Base-by-base conservation (phyloP, 1,140 invertebrate species). In the Melanaphis sacchari region DNA sequence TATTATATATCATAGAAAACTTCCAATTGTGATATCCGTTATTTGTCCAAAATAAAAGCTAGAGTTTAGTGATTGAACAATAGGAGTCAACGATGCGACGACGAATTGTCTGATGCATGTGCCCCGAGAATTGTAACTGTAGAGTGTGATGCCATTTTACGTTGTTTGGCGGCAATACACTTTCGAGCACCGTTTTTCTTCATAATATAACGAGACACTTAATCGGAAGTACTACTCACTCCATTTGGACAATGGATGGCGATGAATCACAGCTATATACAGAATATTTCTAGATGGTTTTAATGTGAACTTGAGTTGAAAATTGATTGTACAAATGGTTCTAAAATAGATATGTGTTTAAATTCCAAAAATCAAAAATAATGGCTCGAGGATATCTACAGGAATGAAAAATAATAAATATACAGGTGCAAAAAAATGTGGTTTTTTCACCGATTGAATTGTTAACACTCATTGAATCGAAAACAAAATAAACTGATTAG, bases 121-220 rank as follows among this genome's bases (percentile, higher is more conserved):
- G 40, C 82, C 82, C 22, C 40, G 24, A 84, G 82, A 84, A 82
- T 24, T 82, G 76, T 82, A 82, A 82, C 38, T 82, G 76, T 82
- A 82, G 76, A 38, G 22, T 82, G 76, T 38, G 76, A 38, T 82
- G 38, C 76, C 21, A 38, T 82, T 82, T 38, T 24, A 38, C 36
- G 76, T 81, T 38, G n/a, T 81, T 81, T 38, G 76, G 36, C 8
- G 76, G 76, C 22, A 40, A 84, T 84, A 84, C 38, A 82, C 36
- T 38, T 82, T 84, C 9, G 40, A 84, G 22, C 82, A 84, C 40
- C 82, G 38, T 84, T 84, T 84, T 40, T 40, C 81, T 26, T 41
- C 40, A 7, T 84, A 40, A 40, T 84, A 40, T 84, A 84, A 84
- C 82, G 82, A 84, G 82, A 84, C 40, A 84, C 38, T 84, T 84